Base-by-base conservation (phyloP, 37 sponge, comb jelly and placozoan genomes). In the Oopsacas minuta region DNA sequence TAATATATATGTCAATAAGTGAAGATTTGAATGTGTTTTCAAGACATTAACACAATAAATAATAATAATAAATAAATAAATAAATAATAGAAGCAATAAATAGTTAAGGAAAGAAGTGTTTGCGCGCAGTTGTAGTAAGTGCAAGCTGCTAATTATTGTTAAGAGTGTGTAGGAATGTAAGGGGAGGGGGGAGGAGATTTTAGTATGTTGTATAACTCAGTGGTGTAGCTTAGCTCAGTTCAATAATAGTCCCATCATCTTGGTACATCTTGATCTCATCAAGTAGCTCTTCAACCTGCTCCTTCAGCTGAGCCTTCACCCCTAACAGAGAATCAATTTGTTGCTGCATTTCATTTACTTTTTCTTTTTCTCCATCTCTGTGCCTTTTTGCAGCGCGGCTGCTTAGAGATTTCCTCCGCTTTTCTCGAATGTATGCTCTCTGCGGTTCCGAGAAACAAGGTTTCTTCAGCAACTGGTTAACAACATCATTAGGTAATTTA, bases 71-170 rank as follows among this genome's bases (percentile, higher is more conserved):
- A 42, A 42, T 42, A 42, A 42, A 42, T 42, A 42, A 42, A 42
- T 42, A 42, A 42, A 42, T 42, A 42, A 42, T 42, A 12, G 75
- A 10, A 12, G 51, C 75, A 61, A 61, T 61, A 61, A 61, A 61
- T 61, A 61, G 30, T 5, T 61, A 61, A 61, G 30, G 20, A 61
- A 61, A 20, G 20, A 61, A 61, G 75, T 61, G 20, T 25, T 61
- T 61, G 75, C 75, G 75, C 75, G 20, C 49, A 42, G 49, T n/a
- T 42, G 49, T 61, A 20, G 75, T 61, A 61, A 61, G 75, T 61
- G 75, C 75, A 61, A n/a, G 49, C 49, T 42, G 49, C 49, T n/a
- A n/a, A 3, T 61, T 32, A 3, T 5, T 61, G 28, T 61, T 61
- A 61, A 32, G 22, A 25, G 22, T 3, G 30, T n/a, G 75, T 25